phyloP scores from a whole-genome alignment of 2,797 vertebrate species.

The Hypotaenidia philippensis region DNA sequence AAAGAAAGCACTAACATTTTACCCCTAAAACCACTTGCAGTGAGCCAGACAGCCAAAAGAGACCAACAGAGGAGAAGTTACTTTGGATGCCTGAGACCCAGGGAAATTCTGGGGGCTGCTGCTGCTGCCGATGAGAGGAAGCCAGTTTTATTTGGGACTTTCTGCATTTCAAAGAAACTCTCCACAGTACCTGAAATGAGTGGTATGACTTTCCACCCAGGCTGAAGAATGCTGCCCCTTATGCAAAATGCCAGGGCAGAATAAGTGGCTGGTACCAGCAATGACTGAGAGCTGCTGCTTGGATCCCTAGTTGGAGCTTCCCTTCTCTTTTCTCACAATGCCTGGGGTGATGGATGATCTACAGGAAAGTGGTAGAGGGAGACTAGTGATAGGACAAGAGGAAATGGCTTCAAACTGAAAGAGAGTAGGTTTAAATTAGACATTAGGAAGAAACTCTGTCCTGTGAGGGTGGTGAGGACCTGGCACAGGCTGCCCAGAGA shows the following conservation, averaged over 20 bases:
- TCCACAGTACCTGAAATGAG: neutral
- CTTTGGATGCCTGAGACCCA: neutral
- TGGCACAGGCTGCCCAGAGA: too few relatives aligned
- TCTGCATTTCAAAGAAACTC: neutral
- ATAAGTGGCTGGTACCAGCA: fast-evolving
- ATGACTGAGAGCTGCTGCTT: neutral
- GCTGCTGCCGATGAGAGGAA: neutral
- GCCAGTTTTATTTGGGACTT: slow-evolving; percentile 23
- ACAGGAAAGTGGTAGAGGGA: too few relatives aligned
- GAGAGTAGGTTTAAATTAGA: too few relatives aligned
- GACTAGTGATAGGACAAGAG: too few relatives aligned
- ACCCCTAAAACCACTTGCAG: neutral
- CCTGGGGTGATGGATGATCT: neutral
- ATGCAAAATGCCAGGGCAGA: neutral
- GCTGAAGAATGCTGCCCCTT: neutral
- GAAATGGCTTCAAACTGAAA: too few relatives aligned
- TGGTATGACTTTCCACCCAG: neutral
- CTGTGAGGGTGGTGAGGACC: too few relatives aligned
- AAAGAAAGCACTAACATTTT: neutral
- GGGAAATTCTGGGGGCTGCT: slow-evolving; percentile 16
- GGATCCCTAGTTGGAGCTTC: neutral
- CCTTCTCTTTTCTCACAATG: neutral
- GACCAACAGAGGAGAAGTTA: slow-evolving; percentile 35
- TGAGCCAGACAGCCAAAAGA: neutral
- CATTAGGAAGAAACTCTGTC: too few relatives aligned